Percentiles rank a stretch among this genome's conserved stretches.
These are phyloP conservation scores for human (Homo sapiens) DNA, from an alignment of 2,113 vertebrate species.

Conservation along the genomic window DNA sequence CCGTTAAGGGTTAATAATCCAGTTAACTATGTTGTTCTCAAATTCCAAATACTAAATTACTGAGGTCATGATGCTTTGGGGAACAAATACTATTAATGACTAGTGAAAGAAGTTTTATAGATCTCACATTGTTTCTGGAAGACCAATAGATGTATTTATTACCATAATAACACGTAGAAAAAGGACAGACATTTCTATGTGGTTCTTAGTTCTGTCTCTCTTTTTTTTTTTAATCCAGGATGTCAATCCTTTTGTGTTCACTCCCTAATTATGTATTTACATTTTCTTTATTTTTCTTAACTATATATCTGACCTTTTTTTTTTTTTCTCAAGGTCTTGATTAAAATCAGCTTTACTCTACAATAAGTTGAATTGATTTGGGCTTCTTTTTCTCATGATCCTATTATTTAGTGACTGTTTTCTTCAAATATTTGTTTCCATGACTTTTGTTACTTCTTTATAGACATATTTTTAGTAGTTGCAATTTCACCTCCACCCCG, in stretches of 20 bases:
- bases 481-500: not conserved
- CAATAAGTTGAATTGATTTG: not conserved
- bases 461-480: not conserved
- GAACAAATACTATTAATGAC: not conserved
- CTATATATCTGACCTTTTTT: not conserved
- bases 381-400: not conserved
- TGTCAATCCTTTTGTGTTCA: not conserved
- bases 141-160: not conserved
- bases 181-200: not conserved
- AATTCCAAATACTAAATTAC: not conserved
- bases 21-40: not conserved
- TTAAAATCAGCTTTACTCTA: not conserved
- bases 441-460: not conserved
- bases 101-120: not conserved
- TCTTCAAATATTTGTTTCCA: not conserved
- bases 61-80: not conserved
- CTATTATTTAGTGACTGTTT: not conserved
- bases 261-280: not conserved
- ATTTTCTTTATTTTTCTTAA: not conserved
- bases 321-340: not conserved
- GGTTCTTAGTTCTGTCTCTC: not conserved
- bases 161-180: not conserved
- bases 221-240: not conserved
- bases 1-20: not conserved
- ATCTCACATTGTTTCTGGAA: not conserved